Percentiles rank a stretch among this genome's conserved stretches.
These are phyloP conservation scores for Phymorhynchus buccinoides DNA, from an alignment of 1,140 invertebrate species.

Conservation along the genomic window DNA sequence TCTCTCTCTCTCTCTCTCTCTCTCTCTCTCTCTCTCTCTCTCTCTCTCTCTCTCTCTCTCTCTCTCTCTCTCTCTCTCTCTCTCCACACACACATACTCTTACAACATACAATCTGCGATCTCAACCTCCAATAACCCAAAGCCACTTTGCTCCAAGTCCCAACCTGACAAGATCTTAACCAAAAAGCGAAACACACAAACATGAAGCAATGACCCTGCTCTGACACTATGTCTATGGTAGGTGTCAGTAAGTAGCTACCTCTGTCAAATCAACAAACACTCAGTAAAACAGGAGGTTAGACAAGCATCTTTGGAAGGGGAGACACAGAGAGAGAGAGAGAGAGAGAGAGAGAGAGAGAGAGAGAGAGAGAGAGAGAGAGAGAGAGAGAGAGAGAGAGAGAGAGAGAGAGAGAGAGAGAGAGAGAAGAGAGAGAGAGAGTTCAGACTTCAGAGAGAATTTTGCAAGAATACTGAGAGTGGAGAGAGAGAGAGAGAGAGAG, in stretches of 20 bases:
- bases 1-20: too few relatives aligned
- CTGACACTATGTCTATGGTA: not conserved
- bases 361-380: not conserved
- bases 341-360: not conserved
- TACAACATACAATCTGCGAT: too few relatives aligned
- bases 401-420: conserved; percentile 1
- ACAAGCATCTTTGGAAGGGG: not conserved
- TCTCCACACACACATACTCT: too few relatives aligned
- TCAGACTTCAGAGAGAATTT: not conserved
- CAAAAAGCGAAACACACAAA: too few relatives aligned
- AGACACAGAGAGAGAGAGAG: not conserved
- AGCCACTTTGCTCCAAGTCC: not conserved
- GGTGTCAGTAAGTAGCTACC: not conserved
- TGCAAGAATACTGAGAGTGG: not conserved
- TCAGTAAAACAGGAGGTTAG: not conserved
- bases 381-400: not conserved
- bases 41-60: too few relatives aligned
- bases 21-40: too few relatives aligned
- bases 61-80: too few relatives aligned
- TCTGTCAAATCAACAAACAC: too few relatives aligned
- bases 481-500: not conserved
- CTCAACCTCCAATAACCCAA: too few relatives aligned
- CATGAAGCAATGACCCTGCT: too few relatives aligned
- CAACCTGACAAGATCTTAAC: too few relatives aligned
- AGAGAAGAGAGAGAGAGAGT: not conserved